phyloP scores from a whole-genome alignment of 1,140 invertebrate species.

The Drosophila yakuba region DNA sequence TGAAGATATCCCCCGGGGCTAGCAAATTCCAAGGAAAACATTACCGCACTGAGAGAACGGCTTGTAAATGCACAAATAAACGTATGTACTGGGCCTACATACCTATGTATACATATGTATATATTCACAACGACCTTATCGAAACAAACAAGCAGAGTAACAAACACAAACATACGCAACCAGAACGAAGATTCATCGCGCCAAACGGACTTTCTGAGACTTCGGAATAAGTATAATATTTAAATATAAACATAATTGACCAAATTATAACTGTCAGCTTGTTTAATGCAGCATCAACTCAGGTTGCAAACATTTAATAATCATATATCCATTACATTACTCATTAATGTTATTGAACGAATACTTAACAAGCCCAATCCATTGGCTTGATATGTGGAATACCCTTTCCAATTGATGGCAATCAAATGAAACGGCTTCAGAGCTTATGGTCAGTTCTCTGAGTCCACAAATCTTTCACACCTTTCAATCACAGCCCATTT shows the following conservation, averaged over 20 bases:
- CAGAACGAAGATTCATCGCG: conserved; percentile 11
- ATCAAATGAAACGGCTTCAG: not conserved
- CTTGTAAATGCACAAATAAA: conserved; percentile 28
- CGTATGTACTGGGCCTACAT: conserved; percentile 2
- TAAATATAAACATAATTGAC: not conserved
- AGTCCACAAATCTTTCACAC: conserved; percentile 15
- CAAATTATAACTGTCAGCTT: no score
- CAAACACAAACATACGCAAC: conserved; percentile 13
- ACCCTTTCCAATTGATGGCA: not conserved
- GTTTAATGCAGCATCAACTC: no score
- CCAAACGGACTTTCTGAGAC: not conserved
- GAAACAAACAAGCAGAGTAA: conserved; percentile 43
- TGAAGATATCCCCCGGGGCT: conserved; percentile 20
- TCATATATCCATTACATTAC: no score
- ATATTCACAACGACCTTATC: conserved; percentile 1
- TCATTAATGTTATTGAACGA: no score
- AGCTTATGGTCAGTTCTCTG: conserved; percentile 24
- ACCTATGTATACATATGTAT: not conserved
- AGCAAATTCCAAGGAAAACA: conserved; percentile 42
- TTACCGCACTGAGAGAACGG: conserved; percentile 39
- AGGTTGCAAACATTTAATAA: no score
- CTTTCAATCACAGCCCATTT: conserved; percentile 43
- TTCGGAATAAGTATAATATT: not conserved
- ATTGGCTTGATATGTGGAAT: no score
- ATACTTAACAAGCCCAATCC: not conserved